phyloP scores from a whole-genome alignment of 2,797 vertebrate species.

The Ctenosaura bakeri region DNA sequence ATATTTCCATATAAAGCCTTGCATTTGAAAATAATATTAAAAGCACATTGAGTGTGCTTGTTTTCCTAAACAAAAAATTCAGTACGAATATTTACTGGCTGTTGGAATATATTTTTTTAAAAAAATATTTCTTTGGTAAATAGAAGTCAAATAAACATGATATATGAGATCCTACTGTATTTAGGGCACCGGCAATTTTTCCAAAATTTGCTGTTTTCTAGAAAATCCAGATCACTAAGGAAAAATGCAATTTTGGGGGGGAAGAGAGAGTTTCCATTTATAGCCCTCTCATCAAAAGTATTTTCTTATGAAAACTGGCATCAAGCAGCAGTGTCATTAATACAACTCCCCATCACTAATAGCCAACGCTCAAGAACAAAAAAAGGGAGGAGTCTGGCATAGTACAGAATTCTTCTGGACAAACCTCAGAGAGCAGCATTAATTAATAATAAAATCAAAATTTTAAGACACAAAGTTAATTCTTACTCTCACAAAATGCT shows the following conservation, averaged over 20 bases:
- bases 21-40: no score
- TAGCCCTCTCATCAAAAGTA: conserved; percentile 32
- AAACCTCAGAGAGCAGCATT: conserved; percentile 11
- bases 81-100: no score
- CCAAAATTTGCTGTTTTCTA: no score
- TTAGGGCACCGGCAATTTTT: no score
- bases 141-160: no score
- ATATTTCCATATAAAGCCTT: no score
- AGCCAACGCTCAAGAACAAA: neutral
- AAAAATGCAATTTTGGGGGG: neutral
- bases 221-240: no score
- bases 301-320: neutral
- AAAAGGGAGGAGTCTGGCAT: neutral
- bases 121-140: no score
- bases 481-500: conserved; percentile 2
- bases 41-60: no score
- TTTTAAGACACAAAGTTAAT: conserved; percentile 28
- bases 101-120: no score
- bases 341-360: conserved; percentile 11
- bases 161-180: no score
- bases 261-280: neutral
- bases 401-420: neutral
- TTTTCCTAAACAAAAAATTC: no score
- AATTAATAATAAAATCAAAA: conserved; percentile 14
- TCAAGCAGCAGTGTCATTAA: neutral